Percentiles rank a stretch among this genome's conserved stretches.
Conservation (phyloP, 1,140 invertebrate species). For the Diachasmimorpha longicaudata region DNA sequence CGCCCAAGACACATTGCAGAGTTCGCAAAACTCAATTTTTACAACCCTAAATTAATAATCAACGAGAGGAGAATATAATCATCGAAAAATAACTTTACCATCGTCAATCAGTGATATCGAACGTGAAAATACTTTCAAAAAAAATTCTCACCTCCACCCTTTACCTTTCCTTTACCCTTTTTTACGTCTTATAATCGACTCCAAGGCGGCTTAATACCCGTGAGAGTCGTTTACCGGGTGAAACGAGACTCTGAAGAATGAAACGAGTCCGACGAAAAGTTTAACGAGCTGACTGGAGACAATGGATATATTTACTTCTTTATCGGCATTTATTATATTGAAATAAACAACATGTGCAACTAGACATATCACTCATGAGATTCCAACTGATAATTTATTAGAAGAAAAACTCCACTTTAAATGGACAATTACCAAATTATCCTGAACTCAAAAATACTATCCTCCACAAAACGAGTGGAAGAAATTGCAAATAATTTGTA, state of each 20-base stretch:
- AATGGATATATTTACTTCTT: neutral
- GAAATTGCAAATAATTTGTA: neutral
- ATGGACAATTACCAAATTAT: too few species aligned
- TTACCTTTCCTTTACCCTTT: constrained; percentile 13
- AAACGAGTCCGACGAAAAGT: constrained; percentile 56
- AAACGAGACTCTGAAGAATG: constrained; percentile 44
- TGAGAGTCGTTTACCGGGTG: constrained; percentile 45
- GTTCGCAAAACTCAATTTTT: neutral
- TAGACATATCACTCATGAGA: neutral
- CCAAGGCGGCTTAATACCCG: constrained; percentile 38
- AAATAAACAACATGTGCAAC: neutral
- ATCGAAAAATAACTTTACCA: neutral
- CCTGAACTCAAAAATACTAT: too few species aligned
- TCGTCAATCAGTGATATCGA: neutral
- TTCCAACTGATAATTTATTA: too few species aligned
- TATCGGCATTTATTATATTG: neutral
- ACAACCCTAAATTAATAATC: neutral
- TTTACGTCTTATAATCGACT: constrained; percentile 45
- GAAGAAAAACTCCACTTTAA: too few species aligned
- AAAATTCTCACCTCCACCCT: neutral
- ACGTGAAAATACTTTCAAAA: constrained; percentile 3
- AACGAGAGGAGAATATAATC: neutral
- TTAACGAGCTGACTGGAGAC: constrained; percentile 49
- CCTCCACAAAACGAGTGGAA: too few species aligned
- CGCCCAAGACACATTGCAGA: constrained; percentile 9